Evolutionary conservation across 2,888 invertebrate species (phyloP), one percentile per base, ranked within the genome.

Genomic region (Spilarctia lutea): DNA sequence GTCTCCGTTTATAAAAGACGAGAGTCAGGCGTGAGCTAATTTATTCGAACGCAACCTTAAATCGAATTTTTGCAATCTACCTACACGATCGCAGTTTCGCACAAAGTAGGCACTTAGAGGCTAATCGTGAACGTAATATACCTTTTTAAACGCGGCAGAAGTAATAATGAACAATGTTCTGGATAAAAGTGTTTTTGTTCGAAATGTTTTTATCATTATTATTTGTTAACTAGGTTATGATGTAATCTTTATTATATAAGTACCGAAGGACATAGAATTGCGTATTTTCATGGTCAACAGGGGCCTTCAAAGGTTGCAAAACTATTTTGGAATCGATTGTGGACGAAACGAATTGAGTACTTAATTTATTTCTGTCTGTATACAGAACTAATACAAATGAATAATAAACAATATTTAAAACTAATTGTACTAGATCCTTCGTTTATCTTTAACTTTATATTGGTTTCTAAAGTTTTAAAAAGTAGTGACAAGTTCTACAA

Each of bases 181-280:
- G 27, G 16, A 60, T 60, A 13, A 27, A 56, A 69, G 52, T 33
- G 4, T 67, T 24, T 67, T 67, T 68, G 56, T 35, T 56, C 3
- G 1, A 24, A n/a, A 24, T 48, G n/a, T 39, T 56, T 39, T 69
- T 45, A 42, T 56, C 39, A n/a, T n/a, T n/a, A n/a, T 20, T 30
- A 27, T 52, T 30, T 56, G n/a, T 27, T 16, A 45, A n/a, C 18
- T 48, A 33, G 30, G 16, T 45, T 45, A 65, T 83, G 79, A 81
- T 30, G 77, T 81, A 70, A 82, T 75, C 0, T 75, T 70, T 79
- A 75, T 68, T 83, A 63, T 63, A 35, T 27, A 11, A 70, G 60
- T 63, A 68, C 68, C 35, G 67, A 30, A 67, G 60, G 42, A 24
- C 63, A 71, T 69, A 63, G 52, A 69, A 56, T 65, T 72, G 74